Conservation (phyloP, 1,140 invertebrate species). For the Sinonovacula constricta region DNA sequence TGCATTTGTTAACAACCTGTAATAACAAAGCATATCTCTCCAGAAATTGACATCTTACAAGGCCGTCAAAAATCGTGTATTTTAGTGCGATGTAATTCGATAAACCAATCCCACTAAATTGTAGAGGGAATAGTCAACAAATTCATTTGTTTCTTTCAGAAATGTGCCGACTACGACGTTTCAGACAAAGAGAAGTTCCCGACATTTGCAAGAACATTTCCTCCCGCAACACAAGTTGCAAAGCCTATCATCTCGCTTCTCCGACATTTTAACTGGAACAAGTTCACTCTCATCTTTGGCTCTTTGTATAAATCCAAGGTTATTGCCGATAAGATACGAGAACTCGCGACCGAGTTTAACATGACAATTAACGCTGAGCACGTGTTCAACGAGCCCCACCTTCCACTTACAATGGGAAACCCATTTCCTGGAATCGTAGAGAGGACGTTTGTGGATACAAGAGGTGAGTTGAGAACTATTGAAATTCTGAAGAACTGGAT, state of each 20-base stretch:
- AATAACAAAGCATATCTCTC: no score
- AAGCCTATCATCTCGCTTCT: conserved; percentile 95
- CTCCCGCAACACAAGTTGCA: conserved; percentile 95
- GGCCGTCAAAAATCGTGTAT: no score
- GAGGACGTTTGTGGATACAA: conserved; percentile 91
- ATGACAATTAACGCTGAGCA: conserved; percentile 90
- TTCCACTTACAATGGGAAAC: conserved; percentile 63
- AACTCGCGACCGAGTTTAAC: conserved; percentile 86
- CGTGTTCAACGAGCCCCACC: conserved; percentile 81
- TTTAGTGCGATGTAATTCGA: no score
- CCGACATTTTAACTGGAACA: conserved; percentile 94
- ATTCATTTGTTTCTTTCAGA: conserved; percentile 88
- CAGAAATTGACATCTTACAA: no score
- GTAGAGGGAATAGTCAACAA: no score
- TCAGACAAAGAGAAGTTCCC: conserved; percentile 90
- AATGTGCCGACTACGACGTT: conserved; percentile 94
- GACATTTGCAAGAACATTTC: conserved; percentile 96
- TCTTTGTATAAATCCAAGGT: conserved; percentile 84
- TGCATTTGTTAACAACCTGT: no score
- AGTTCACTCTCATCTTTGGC: conserved; percentile 95
- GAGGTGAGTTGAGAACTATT: no score
- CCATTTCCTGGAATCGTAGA: conserved; percentile 85
- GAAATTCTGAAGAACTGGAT: no score
- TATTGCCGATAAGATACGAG: conserved; percentile 87
- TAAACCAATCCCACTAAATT: no score